phyloP scores from a whole-genome alignment of 2,113 vertebrate species.

The Syngnathus floridae region DNA sequence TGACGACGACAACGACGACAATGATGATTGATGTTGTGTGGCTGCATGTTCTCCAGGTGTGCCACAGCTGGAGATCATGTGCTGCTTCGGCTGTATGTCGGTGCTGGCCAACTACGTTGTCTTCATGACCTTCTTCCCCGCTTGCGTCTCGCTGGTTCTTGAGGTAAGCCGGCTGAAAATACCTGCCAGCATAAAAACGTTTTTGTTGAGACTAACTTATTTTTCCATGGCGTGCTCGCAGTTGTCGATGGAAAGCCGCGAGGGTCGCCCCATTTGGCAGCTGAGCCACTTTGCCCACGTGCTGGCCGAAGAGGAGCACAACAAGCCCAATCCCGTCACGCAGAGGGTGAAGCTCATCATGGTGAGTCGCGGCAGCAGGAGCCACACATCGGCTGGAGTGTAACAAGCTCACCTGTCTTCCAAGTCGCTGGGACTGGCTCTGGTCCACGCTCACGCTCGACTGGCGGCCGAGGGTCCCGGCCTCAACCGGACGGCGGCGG shows the following conservation, averaged over 20 bases:
- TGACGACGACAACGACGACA: not conserved
- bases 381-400: too few species aligned
- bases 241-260: slow-evolving; percentile 90
- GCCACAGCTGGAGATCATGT: slow-evolving; percentile 95
- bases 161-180: slow-evolving; percentile 76
- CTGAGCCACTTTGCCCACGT: slow-evolving; percentile 90
- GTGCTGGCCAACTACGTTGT: slow-evolving; percentile 97
- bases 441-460: slow-evolving; percentile 92
- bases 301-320: slow-evolving; percentile 91
- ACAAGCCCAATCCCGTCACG: slow-evolving; percentile 95
- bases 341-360: slow-evolving; percentile 98
- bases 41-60: slow-evolving; percentile 73
- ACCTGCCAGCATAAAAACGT: too few species aligned
- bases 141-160: slow-evolving; percentile 92
- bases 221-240: slow-evolving; percentile 28
- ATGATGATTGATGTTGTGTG: not conserved
- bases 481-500: slow-evolving; percentile 76
- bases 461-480: slow-evolving; percentile 82
- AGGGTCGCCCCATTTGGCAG: slow-evolving; percentile 93
- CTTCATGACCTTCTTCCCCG: slow-evolving; percentile 98
- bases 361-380: slow-evolving; percentile 61
- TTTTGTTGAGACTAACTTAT: too few species aligned
- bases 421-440: slow-evolving; percentile 88
- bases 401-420: not conserved
- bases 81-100: slow-evolving; percentile 97